These are phyloP conservation scores for Shinisaurus crocodilurus DNA, from an alignment of 2,113 vertebrate genomes.

Conservation along the genomic window DNA sequence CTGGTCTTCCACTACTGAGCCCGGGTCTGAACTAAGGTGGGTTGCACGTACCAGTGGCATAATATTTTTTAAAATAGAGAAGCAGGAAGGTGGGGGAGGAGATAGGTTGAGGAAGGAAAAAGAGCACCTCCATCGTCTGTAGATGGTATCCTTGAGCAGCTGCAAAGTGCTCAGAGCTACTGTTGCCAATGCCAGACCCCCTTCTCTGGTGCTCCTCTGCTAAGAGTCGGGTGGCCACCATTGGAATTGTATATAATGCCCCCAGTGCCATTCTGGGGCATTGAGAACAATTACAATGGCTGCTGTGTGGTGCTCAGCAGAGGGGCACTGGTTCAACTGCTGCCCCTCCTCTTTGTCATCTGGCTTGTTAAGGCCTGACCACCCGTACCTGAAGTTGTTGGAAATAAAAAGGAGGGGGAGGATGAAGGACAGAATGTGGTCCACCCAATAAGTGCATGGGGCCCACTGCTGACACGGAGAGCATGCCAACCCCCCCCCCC, in stretches of 20 bases:
- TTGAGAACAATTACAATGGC: no score
- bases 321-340: background rate
- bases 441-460: background rate
- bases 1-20: background rate
- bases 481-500: background rate
- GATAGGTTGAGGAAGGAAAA: background rate
- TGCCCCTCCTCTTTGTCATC: background rate
- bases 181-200: background rate
- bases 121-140: background rate
- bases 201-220: background rate
- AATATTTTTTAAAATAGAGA: background rate
- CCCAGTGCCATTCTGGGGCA: background rate
- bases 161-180: background rate
- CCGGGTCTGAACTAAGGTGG: background rate
- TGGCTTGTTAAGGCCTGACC: background rate
- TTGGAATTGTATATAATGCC: background rate
- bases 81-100: background rate
- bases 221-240: background rate
- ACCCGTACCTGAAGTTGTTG: background rate
- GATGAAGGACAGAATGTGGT: background rate
- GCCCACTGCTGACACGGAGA: background rate
- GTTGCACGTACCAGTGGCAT: background rate
- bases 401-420: background rate
- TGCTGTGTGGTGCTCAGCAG: background rate
- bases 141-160: background rate